Evolutionary conservation across 2,113 vertebrate species (phyloP).

Genomic region (Actinemys pallida): DNA sequence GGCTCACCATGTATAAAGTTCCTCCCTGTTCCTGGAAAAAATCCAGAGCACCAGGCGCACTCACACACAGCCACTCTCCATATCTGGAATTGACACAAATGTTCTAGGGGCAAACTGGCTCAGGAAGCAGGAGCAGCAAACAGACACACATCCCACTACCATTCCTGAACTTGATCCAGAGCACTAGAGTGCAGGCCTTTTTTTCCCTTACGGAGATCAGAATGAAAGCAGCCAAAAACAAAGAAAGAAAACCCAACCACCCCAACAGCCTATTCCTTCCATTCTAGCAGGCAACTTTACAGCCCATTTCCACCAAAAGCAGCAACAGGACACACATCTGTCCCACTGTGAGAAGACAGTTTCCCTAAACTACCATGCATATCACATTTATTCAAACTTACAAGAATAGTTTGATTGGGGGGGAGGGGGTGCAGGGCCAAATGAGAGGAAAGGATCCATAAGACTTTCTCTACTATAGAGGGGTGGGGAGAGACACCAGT

Average conservation of each 20-base stretch:
- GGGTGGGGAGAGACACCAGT: not conserved
- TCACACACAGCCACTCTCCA: slow-evolving; percentile 48
- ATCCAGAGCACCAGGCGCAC: slow-evolving; percentile 63
- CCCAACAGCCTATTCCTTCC: not conserved
- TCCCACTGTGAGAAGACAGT: not conserved
- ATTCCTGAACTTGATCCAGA: slow-evolving; percentile 49
- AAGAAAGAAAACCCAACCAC: not conserved
- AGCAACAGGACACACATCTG: not conserved
- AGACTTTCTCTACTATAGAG: not conserved
- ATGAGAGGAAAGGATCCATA: not conserved
- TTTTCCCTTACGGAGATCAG: slow-evolving; percentile 10
- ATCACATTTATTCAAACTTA: not conserved
- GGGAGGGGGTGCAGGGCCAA: not conserved
- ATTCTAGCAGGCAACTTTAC: not conserved
- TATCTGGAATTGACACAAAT: slow-evolving; percentile 62
- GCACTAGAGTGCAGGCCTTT: not conserved
- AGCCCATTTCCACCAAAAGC: not conserved
- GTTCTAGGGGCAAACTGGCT: slow-evolving; percentile 66
- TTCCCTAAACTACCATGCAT: not conserved
- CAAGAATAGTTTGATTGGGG: not conserved
- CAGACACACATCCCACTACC: slow-evolving; percentile 52
- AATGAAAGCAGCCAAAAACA: not conserved
- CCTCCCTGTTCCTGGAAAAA: slow-evolving; percentile 29
- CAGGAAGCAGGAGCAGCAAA: slow-evolving; percentile 43
- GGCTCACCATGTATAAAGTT: slow-evolving; percentile 29